phyloP scores from a whole-genome alignment of 2,888 invertebrate species.

The Julus scanicus region DNA sequence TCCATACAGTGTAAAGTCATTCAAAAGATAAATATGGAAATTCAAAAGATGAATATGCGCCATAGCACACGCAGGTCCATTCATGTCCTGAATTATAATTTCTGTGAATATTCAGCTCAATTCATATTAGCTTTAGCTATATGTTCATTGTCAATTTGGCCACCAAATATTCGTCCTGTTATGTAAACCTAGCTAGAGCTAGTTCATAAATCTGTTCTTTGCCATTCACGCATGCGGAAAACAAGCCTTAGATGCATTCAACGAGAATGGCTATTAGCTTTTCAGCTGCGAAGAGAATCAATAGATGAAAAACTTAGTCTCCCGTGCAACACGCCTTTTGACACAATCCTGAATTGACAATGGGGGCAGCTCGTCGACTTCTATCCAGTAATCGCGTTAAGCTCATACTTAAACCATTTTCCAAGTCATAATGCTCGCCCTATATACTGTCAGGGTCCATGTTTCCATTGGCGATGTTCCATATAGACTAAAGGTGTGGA shows the following conservation, averaged over 20 bases:
- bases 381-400: constrained; percentile 8
- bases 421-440: neutral
- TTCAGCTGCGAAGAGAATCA: neutral
- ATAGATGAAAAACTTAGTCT: constrained; percentile 8
- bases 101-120: too few relatives aligned
- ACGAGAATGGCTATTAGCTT: constrained; percentile 14
- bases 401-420: constrained; percentile 37
- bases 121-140: too few relatives aligned
- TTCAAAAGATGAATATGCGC: too few relatives aligned
- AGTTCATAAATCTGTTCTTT: constrained; percentile 12
- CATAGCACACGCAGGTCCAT: too few relatives aligned
- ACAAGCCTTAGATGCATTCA: neutral
- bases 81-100: too few relatives aligned
- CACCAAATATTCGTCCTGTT: neutral
- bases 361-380: constrained; percentile 2
- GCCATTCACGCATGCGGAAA: constrained; percentile 10
- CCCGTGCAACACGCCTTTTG: constrained; percentile 38
- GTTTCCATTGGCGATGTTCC: neutral
- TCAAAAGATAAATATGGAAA: too few relatives aligned
- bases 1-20: too few relatives aligned
- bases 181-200: neutral
- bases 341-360: constrained; percentile 36
- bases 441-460: neutral
- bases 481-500: constrained; percentile 14
- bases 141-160: neutral